Base-by-base conservation (phyloP, 2,888 invertebrate genomes). In the Callinectes sapidus region DNA sequence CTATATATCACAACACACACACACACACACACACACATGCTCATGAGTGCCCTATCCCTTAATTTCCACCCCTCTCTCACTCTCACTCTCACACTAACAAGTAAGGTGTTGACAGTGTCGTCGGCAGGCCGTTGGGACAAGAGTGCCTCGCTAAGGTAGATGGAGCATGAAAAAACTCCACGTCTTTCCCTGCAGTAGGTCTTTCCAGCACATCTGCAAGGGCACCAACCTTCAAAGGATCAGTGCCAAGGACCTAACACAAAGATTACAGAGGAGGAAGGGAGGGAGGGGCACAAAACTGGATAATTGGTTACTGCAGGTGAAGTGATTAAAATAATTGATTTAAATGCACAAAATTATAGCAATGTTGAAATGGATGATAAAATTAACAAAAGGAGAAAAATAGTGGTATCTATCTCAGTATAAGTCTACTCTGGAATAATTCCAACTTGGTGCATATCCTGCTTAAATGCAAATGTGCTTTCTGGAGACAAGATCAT, bases 71-170 rank as follows among this genome's bases (percentile, higher is more conserved):
- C 32, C 77, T 32, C 77, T 32, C 77, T 81, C 10, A 14, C 81
- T 81, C 81, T 28, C 71, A 28, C 71, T 54, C 66, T 28, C 54
- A 35, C 87, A 92, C 92, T 55, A 28, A 92, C 92, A 71, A 99
- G 96, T 28, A 99, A 96, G 32, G 90, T 92, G 77, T 92, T 90
- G 66, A 92, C 81, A 18, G 92, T 92, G 61, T 92, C 92, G n/a
- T 18, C 18, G 39, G 71, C 87, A 23, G 92, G 92, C 35, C 92
- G 66, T 16, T 92, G 92, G 32, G 92, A 87, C 23, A 92, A 71
- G n/a, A 92, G 87, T 1, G 92, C 90, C 88, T 92, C 54, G 81
- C 92, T 92, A 32, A 92, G 92, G 18, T 54, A 90, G 39, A 92
- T 92, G 39, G 86, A 35, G 55, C 92, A 92, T 18, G 77, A 71